These are phyloP conservation scores for Eupithecia insigniata DNA, from an alignment of 2,888 invertebrate species.

Conservation along the genomic window DNA sequence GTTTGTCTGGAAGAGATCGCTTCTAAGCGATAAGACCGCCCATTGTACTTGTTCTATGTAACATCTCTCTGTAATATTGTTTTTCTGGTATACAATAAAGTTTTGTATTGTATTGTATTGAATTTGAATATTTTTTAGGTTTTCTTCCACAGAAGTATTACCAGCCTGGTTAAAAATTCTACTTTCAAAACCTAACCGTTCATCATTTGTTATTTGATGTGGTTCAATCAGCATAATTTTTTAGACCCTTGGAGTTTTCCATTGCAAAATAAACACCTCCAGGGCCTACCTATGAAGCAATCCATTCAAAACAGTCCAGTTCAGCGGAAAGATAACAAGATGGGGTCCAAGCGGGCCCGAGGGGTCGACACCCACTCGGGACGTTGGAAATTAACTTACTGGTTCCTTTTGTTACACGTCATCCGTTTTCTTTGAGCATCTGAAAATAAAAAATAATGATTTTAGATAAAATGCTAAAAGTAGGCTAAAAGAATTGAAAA, in stretches of 20 bases:
- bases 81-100: too few species aligned
- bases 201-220: not conserved
- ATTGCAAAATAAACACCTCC: not conserved
- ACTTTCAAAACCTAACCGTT: not conserved
- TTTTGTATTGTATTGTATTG: too few species aligned
- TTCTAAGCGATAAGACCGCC: too few species aligned
- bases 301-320: constrained; percentile 34
- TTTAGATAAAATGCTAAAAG: not conserved
- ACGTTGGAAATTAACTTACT: constrained; percentile 43
- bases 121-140: too few species aligned
- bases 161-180: not conserved
- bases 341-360: constrained; percentile 32
- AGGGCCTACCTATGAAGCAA: constrained; percentile 16
- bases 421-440: constrained; percentile 66
- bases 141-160: not conserved
- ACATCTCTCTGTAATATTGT: too few species aligned
- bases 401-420: constrained; percentile 46
- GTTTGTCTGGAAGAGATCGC: too few species aligned
- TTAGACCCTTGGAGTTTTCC: not conserved
- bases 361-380: constrained; percentile 23
- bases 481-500: not conserved
- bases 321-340: constrained; percentile 47
- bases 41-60: too few species aligned
- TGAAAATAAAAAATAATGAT: constrained; percentile 47
- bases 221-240: not conserved